Evolutionary conservation across 2,113 vertebrate species (phyloP).

Genomic region (Channa argus): DNA sequence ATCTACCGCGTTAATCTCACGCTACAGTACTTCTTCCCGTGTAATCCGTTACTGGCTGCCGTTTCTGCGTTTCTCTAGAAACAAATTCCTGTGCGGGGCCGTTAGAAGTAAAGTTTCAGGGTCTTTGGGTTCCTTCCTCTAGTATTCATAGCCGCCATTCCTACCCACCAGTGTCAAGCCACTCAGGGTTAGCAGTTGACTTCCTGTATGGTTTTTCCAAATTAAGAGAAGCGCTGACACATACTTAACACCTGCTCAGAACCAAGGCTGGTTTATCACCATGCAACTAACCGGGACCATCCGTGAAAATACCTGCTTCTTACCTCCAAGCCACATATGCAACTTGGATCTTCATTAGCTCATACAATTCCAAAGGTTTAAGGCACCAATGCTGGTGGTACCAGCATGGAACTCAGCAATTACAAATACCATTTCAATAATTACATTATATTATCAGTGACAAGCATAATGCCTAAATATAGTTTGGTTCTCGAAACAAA

Average conservation of each 20-base stretch:
- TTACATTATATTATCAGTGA: too few species aligned
- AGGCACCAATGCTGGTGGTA: too few species aligned
- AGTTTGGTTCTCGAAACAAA: too few species aligned
- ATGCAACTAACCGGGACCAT: too few species aligned
- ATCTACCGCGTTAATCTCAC: conserved; percentile 12
- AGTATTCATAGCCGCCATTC: conserved; percentile 86
- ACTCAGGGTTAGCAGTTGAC: background rate
- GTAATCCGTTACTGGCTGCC: conserved; percentile 21
- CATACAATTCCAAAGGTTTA: too few species aligned
- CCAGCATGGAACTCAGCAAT: too few species aligned
- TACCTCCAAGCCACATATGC: too few species aligned
- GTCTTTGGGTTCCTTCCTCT: conserved; percentile 81
- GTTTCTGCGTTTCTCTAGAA: conserved; percentile 37
- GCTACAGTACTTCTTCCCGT: conserved; percentile 28
- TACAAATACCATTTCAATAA: too few species aligned
- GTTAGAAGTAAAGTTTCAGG: conserved; percentile 85
- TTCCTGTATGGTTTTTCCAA: conserved; percentile 52
- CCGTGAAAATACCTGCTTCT: too few species aligned
- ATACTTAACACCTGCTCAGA: background rate
- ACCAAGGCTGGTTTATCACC: background rate
- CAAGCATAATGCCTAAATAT: too few species aligned
- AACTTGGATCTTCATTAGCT: too few species aligned
- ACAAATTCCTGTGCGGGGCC: conserved; percentile 56
- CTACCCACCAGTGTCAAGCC: conserved; percentile 62
- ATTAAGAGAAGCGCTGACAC: conserved; percentile 20